Evolutionary conservation across 2,797 vertebrate species (phyloP), one percentile per base, ranked within the genome.

Genomic region (Falco naumanni): DNA sequence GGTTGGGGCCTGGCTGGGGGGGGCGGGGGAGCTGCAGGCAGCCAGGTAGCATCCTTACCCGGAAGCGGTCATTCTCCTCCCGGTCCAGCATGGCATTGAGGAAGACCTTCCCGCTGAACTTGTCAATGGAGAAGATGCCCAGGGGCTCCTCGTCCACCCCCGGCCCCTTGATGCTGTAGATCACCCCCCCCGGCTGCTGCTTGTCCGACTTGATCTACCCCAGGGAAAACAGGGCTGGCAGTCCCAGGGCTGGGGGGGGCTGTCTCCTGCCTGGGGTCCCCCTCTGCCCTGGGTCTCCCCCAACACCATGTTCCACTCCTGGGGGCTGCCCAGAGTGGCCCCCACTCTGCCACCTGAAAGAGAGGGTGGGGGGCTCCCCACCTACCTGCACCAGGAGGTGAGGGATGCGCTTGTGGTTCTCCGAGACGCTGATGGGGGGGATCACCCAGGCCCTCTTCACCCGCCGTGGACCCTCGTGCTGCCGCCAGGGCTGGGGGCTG

Each of bases 371-470:
- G 83, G 57, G 7, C 5, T 74, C 39, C n/a, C 24, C 8, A 1
- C 96, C 85, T 97, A 99, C 99, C 99, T 99, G 99, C 83, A 99
- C 99, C 86, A 99, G 97, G 15, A 98, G 96, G 91, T 99, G 98
- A 3, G 99, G 99, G 90, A 99, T 97, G 76, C 98, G 98, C 89
- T 99, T 99, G 98, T 99, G 98, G 94, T 99, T 99, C 98, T 99
- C 99, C 0, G 98, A 98, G 65, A 99, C 98, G 4, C 99, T 98
- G 97, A 99, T 99, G 43, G 99, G 99, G 33, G 99, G 99, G 86
- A 99, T 99, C 96, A 99, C 99, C 99, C 99, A 99, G 94, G 99
- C 99, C 93, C 99, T 98, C 95, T 99, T 99, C 88, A 99, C 98
- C 64, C 99, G 97, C 77, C 97, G 81, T 2, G 76, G 19, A 3